Percentiles rank a stretch among this genome's conserved stretches.
Conservation (phyloP, 2,113 vertebrate genomes). For the Globicephala melas region DNA sequence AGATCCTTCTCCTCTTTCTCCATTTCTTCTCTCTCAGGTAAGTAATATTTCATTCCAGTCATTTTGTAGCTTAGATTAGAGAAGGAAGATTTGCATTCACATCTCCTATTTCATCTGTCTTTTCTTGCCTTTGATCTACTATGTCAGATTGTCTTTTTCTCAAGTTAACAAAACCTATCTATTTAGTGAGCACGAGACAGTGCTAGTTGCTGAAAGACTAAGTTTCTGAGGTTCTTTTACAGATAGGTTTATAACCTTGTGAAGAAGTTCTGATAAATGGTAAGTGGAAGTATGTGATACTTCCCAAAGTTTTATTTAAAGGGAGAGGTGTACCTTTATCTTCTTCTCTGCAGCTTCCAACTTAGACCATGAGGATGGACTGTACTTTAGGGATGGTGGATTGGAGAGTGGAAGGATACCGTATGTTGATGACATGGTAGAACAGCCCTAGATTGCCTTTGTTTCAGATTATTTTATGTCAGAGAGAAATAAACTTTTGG, state of each 20-base stretch:
- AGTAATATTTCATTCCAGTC: background rate
- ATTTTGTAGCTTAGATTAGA: background rate
- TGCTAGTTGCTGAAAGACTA: background rate
- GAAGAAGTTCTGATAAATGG: background rate
- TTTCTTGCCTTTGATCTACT: background rate
- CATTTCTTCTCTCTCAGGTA: background rate
- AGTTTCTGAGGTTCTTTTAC: background rate
- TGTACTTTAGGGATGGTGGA: background rate
- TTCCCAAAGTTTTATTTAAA: background rate
- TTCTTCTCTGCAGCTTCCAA: background rate
- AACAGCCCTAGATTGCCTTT: background rate
- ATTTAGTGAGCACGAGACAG: background rate
- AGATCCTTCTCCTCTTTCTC: background rate
- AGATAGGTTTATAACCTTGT: background rate
- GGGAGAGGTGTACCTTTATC: background rate
- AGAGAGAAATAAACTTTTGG: background rate
- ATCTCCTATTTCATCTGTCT: background rate
- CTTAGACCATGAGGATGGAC: background rate
- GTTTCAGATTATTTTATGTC: constrained; percentile 19
- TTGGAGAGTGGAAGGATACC: background rate
- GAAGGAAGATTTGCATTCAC: background rate
- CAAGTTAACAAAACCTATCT: background rate
- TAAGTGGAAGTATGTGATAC: background rate
- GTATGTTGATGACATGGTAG: background rate
- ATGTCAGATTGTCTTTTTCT: background rate